phyloP scores from a whole-genome alignment of 2,797 vertebrate species.

The Lagocephalus sceleratus region DNA sequence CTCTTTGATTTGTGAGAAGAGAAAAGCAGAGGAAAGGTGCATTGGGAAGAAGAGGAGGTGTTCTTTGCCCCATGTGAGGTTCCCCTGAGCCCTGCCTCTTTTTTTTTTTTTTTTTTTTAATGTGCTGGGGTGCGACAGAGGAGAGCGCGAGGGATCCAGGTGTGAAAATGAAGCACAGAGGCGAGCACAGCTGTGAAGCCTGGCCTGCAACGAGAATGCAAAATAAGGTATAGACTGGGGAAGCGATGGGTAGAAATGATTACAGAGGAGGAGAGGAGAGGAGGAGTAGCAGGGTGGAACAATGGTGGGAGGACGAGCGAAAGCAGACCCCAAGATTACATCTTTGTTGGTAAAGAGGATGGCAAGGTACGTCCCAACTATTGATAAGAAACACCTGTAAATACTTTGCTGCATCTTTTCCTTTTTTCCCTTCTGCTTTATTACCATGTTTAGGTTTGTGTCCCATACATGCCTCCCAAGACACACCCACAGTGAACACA shows the following conservation, averaged over 20 bases:
- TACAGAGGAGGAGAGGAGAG: slow-evolving; percentile 12
- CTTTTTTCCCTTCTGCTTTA: not conserved
- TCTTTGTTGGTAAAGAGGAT: slow-evolving; percentile 14
- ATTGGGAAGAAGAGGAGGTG: slow-evolving; percentile 24
- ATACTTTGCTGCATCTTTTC: slow-evolving; percentile 8
- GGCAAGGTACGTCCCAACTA: slow-evolving; percentile 19
- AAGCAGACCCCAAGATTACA: slow-evolving; percentile 26
- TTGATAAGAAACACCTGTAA: slow-evolving; percentile 10
- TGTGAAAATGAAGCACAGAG: slow-evolving; percentile 56
- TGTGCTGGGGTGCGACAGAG: slow-evolving; percentile 27
- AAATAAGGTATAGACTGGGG: slow-evolving; percentile 27
- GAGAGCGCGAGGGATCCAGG: slow-evolving; percentile 39
- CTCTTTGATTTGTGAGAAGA: slow-evolving; percentile 36
- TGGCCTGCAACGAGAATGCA: slow-evolving; percentile 54
- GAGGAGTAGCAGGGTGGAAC: slow-evolving; percentile 14
- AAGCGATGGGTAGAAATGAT: slow-evolving; percentile 2
- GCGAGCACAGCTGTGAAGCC: slow-evolving; percentile 63
- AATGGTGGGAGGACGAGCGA: slow-evolving; percentile 31
- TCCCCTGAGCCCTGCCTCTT: slow-evolving; percentile 37
- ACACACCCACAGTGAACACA: slow-evolving; percentile 29
- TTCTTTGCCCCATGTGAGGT: slow-evolving; percentile 26
- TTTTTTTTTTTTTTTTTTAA: slow-evolving; percentile 15
- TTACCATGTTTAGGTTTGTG: slow-evolving; percentile 22
- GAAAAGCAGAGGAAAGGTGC: slow-evolving; percentile 30
- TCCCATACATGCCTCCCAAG: slow-evolving; percentile 22